Conservation (phyloP, 2,113 vertebrate species). For the Nymphicus hollandicus region DNA sequence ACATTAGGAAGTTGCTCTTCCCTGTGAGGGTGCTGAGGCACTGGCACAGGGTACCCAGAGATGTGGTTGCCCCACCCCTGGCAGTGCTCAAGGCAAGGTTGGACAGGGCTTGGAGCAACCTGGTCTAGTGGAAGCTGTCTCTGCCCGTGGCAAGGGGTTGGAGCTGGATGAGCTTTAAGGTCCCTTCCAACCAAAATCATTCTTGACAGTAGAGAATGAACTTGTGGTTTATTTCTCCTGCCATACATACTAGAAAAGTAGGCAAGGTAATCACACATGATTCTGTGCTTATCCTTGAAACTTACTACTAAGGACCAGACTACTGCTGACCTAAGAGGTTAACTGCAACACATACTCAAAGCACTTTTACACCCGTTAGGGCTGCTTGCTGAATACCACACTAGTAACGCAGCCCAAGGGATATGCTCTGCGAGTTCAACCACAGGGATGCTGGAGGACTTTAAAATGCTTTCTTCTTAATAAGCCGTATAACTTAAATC, state of each 20-base stretch:
- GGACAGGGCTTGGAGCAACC: not conserved
- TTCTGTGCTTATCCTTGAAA: not conserved
- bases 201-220: not conserved
- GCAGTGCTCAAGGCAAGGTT: not conserved
- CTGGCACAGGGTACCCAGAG: not conserved
- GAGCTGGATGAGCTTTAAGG: not conserved
- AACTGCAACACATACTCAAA: accelerated
- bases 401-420: too few species aligned
- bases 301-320: too few species aligned
- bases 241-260: not conserved
- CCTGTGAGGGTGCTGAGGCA: not conserved
- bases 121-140: not conserved
- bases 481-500: not conserved
- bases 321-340: not conserved
- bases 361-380: accelerated
- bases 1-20: not conserved
- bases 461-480: not conserved
- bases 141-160: not conserved
- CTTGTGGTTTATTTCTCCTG: not conserved
- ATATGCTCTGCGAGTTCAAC: not conserved
- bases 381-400: accelerated
- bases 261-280: accelerated
- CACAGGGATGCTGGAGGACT: accelerated
- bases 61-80: not conserved
- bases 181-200: not conserved